phyloP scores from a whole-genome alignment of 2,113 vertebrate genomes.

The Anoplopoma fimbria region DNA sequence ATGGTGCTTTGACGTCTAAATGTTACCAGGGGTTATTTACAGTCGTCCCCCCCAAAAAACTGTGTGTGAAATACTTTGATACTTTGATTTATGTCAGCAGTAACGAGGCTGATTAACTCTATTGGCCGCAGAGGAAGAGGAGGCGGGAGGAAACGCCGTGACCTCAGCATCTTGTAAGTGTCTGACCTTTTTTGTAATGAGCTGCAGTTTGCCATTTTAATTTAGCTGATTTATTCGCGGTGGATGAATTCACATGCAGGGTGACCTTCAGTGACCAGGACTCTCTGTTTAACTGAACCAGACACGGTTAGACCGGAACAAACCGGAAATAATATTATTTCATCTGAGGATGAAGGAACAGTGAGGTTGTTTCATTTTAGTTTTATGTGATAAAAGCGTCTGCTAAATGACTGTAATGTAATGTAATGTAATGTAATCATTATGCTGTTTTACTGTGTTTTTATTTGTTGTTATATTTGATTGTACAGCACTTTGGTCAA shows the following conservation, averaged over 20 bases:
- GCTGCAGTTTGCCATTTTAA: constrained; percentile 34
- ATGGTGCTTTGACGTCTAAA: constrained; percentile 14
- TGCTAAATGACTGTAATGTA: too few species aligned
- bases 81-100: not conserved
- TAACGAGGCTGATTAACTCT: constrained; percentile 34
- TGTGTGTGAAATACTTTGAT: not conserved
- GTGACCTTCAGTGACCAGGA: constrained; percentile 20
- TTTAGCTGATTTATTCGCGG: constrained; percentile 19
- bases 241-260: constrained; percentile 1
- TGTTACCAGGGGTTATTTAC: not conserved
- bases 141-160: not conserved
- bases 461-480: too few species aligned
- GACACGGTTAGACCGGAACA: not conserved
- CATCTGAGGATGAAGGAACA: not conserved
- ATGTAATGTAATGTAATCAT: too few species aligned
- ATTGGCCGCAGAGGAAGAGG: constrained; percentile 6
- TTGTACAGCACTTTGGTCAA: too few species aligned
- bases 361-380: too few species aligned
- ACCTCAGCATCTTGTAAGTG: constrained; percentile 6
- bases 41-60: not conserved
- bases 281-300: not conserved
- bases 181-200: constrained; percentile 48
- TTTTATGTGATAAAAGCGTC: too few species aligned
- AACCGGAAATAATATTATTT: not conserved
- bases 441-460: too few species aligned